These are phyloP conservation scores for Pao palembangensis DNA, from an alignment of 2,113 vertebrate species.

Conservation along the genomic window DNA sequence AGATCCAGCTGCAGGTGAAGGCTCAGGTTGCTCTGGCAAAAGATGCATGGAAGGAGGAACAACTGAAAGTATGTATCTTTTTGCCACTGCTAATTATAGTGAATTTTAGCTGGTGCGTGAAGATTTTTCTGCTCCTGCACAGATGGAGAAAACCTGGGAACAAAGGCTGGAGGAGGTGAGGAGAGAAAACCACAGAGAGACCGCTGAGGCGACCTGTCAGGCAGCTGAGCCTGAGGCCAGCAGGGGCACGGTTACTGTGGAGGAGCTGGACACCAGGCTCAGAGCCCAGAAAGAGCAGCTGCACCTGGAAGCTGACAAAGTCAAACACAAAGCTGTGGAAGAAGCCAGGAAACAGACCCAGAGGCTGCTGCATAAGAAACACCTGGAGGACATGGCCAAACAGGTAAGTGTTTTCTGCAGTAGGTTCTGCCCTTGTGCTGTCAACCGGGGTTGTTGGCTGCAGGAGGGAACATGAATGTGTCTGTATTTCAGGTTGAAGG, in stretches of 20 bases:
- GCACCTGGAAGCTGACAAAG: slow-evolving; percentile 69
- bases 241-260: slow-evolving; percentile 19
- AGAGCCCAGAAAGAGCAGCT: slow-evolving; percentile 60
- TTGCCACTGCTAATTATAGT: neutral
- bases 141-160: slow-evolving; percentile 79
- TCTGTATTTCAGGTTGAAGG: slow-evolving; percentile 78
- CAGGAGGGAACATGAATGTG: neutral
- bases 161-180: slow-evolving; percentile 71
- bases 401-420: slow-evolving; percentile 72
- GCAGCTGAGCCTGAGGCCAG: slow-evolving; percentile 57
- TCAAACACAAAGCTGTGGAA: slow-evolving; percentile 61
- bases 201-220: slow-evolving; percentile 72
- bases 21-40: slow-evolving; percentile 68
- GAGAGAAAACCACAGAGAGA: slow-evolving; percentile 47
- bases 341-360: slow-evolving; percentile 69
- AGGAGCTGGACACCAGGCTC: slow-evolving; percentile 66
- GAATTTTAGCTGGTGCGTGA: neutral
- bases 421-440: too few relatives aligned
- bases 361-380: slow-evolving; percentile 74
- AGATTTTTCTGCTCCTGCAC: slow-evolving; percentile 23
- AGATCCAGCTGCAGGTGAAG: slow-evolving; percentile 66
- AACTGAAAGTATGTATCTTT: slow-evolving; percentile 68
- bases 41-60: slow-evolving; percentile 73
- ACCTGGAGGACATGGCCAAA: slow-evolving; percentile 75
- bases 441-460: neutral